Conservation (phyloP, 2,888 invertebrate genomes). For the Gnatocerus cornutus region DNA sequence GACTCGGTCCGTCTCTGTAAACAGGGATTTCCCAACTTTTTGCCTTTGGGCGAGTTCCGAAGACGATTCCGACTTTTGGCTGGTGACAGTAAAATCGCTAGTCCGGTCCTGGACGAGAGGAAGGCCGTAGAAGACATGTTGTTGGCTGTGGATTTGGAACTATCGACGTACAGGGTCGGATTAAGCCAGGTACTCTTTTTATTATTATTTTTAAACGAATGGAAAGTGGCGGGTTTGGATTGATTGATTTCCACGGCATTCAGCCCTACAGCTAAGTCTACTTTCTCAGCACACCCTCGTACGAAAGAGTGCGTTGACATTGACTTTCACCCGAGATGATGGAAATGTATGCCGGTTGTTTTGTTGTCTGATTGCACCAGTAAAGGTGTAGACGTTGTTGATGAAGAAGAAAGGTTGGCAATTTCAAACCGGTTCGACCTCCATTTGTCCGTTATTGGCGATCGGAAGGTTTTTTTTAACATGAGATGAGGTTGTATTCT, state of each 20-base stretch:
- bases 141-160: slow-evolving; percentile 86
- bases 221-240: too few species aligned
- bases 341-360: slow-evolving; percentile 23
- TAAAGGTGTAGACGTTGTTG: slow-evolving; percentile 13
- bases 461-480: not conserved
- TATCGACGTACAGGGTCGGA: slow-evolving; percentile 90
- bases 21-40: slow-evolving; percentile 94
- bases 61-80: slow-evolving; percentile 83
- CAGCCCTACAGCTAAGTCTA: slow-evolving; percentile 9
- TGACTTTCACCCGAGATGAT: slow-evolving; percentile 35
- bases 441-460: not conserved
- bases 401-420: slow-evolving; percentile 15
- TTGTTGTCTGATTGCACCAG: slow-evolving; percentile 23
- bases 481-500: slow-evolving; percentile 7
- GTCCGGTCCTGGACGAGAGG: slow-evolving; percentile 72
- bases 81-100: slow-evolving; percentile 69
- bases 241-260: not conserved
- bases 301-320: slow-evolving; percentile 33
- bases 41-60: slow-evolving; percentile 91
- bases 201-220: too few species aligned
- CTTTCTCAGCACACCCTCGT: slow-evolving; percentile 33
- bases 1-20: slow-evolving; percentile 93
- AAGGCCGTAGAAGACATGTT: slow-evolving; percentile 90
- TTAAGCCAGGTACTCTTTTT: slow-evolving; percentile 88
- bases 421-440: slow-evolving; percentile 30